These are phyloP conservation scores for Merluccius polli DNA, from an alignment of 2,797 vertebrate species.

Conservation along the genomic window DNA sequence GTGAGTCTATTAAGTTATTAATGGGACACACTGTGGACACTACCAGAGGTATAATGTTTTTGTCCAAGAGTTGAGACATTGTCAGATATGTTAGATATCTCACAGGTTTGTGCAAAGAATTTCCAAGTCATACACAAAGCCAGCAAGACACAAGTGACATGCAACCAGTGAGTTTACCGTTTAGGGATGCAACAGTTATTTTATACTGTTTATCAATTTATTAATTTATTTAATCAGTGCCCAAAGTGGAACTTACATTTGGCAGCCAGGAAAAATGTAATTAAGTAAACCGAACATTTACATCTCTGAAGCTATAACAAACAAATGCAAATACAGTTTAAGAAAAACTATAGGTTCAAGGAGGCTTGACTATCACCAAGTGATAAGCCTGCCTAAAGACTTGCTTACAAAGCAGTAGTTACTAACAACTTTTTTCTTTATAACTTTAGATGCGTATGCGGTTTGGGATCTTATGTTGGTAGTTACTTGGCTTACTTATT, in stretches of 20 bases:
- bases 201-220: not conserved
- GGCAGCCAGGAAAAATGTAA: not conserved
- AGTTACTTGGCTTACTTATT: not conserved
- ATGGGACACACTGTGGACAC: no score
- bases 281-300: no score
- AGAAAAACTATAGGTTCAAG: no score
- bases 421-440: no score
- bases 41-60: not conserved
- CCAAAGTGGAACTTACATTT: not conserved
- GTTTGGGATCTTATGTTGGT: no score
- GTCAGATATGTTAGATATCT: conserved; percentile 17
- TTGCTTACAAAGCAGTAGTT: no score
- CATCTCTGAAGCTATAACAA: no score
- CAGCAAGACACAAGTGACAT: not conserved
- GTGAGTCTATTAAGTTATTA: not conserved
- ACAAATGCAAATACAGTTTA: no score
- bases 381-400: no score
- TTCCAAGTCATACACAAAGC: not conserved
- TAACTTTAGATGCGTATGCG: no score
- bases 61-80: not conserved
- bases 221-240: not conserved
- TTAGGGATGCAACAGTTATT: not conserved
- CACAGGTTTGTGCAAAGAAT: conserved; percentile 2
- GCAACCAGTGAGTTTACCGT: not conserved
- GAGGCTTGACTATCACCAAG: no score